A percentile compares a stretch with the other conserved stretches of the same genome.
Conservation (phyloP, 2,888 invertebrate genomes). For the Coelinius sp. region DNA sequence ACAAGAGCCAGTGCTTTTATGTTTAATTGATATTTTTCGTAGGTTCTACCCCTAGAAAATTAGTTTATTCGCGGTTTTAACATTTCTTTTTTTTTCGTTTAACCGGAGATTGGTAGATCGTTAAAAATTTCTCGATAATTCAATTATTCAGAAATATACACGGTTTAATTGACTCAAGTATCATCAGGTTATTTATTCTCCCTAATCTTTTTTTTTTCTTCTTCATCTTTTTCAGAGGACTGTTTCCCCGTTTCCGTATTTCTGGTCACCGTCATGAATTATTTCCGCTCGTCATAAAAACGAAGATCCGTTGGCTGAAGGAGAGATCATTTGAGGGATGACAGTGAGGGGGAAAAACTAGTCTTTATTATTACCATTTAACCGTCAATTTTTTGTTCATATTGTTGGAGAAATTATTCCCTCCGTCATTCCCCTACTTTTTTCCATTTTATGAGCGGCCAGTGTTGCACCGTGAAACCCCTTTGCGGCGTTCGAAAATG, state of each 20-base stretch:
- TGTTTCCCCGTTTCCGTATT: background rate
- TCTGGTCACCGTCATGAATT: background rate
- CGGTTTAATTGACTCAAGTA: background rate
- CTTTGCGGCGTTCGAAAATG: conserved; percentile 26
- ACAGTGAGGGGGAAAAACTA: background rate
- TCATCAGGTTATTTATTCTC: background rate
- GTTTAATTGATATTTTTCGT: conserved; percentile 71
- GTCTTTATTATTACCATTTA: conserved; percentile 9
- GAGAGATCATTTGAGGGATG: background rate
- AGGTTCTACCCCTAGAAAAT: conserved; percentile 61
- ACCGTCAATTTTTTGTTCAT: background rate
- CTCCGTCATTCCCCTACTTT: conserved; percentile 24
- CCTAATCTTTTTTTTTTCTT: background rate
- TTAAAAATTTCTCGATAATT: conserved; percentile 58
- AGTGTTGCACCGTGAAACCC: conserved; percentile 9
- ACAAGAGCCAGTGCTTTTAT: conserved; percentile 69
- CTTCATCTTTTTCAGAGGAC: background rate
- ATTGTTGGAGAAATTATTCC: background rate
- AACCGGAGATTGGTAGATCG: conserved; percentile 61
- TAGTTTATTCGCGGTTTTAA: conserved; percentile 58
- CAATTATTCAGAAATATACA: background rate
- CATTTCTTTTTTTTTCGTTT: background rate
- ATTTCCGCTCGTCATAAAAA: conserved; percentile 12
- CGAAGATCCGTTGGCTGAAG: background rate
- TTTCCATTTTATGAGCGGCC: conserved; percentile 22